phyloP scores from a whole-genome alignment of 2,888 invertebrate genomes.

The Stenodema calcarata region DNA sequence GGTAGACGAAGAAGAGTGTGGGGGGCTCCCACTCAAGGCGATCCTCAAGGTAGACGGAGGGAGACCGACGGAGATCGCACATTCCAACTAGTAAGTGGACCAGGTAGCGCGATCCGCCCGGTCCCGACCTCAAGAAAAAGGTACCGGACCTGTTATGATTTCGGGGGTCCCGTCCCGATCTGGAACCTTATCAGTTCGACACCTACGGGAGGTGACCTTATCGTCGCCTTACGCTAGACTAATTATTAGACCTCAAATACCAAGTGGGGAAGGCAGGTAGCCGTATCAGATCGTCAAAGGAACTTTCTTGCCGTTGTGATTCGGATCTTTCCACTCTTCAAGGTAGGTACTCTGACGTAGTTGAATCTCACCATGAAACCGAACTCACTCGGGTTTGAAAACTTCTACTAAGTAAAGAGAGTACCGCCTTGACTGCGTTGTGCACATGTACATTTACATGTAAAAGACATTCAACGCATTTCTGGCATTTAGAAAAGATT shows the following conservation, averaged over 20 bases:
- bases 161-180: background rate
- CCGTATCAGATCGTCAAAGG: background rate
- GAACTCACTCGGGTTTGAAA: too few species aligned
- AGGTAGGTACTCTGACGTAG: background rate
- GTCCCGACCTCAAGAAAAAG: background rate
- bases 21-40: background rate
- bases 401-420: too few species aligned
- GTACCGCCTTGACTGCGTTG: too few species aligned
- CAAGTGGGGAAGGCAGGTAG: background rate
- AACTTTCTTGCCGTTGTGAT: background rate
- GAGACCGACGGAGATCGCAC: background rate
- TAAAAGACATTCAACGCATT: too few species aligned
- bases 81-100: slow-evolving; percentile 36
- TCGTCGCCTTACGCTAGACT: background rate
- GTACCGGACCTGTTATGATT: background rate
- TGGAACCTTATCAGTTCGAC: slow-evolving; percentile 1
- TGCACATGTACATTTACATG: too few species aligned
- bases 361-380: background rate
- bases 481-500: too few species aligned
- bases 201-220: background rate
- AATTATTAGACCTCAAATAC: slow-evolving; percentile 1
- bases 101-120: slow-evolving; percentile 11
- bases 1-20: background rate
- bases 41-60: background rate
- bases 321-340: background rate